Evolutionary conservation across 2,113 vertebrate species (phyloP).

Genomic region (Cettia cetti): DNA sequence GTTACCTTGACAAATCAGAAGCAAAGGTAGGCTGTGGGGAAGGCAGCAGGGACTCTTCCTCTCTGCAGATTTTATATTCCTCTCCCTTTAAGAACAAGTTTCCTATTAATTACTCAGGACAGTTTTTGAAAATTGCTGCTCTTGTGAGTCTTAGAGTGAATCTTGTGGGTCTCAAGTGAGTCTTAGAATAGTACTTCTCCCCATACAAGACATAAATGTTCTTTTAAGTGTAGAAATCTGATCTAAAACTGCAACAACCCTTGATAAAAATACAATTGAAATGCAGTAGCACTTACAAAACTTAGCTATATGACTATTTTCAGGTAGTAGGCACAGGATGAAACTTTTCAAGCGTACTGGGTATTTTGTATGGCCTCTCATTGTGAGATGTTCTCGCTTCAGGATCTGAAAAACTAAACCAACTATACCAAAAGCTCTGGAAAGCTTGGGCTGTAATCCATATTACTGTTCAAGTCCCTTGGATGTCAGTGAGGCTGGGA

Average conservation of each 20-base stretch:
- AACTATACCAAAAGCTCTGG: not conserved
- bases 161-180: not conserved
- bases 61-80: not conserved
- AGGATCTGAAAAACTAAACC: not conserved
- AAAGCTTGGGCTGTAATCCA: rapidly evolving
- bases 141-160: not conserved
- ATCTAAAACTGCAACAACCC: rapidly evolving
- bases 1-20: not conserved
- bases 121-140: not conserved
- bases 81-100: not conserved
- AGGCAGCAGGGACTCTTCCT: not conserved
- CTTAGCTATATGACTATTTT: not conserved
- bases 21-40: not conserved
- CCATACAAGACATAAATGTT: not conserved
- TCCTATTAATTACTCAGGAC: not conserved
- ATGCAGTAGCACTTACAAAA: not conserved
- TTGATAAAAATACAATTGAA: not conserved
- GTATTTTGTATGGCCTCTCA: not conserved
- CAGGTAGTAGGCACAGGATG: not conserved
- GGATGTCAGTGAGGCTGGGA: not conserved
- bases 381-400: not conserved
- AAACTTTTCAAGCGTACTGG: not conserved
- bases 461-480: not conserved
- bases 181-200: not conserved
- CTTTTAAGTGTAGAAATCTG: not conserved